Percentiles rank a stretch among this genome's conserved stretches.
Evolutionary conservation across 2,113 vertebrate genomes (phyloP).

Genomic region (Mandrillus leucophaeus): DNA sequence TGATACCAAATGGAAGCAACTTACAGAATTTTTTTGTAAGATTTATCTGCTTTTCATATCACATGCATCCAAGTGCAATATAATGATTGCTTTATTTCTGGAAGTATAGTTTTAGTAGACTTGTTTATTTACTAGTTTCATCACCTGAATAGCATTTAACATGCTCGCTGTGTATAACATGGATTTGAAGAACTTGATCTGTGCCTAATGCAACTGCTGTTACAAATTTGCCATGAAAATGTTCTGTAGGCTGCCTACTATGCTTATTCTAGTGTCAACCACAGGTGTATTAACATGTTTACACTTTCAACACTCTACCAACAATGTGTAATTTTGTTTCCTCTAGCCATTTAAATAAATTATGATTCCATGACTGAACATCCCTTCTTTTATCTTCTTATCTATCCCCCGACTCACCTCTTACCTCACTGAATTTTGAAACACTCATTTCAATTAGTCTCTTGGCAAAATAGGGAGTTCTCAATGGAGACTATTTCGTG

Average conservation of each 20-base stretch:
- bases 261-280: neutral
- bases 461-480: slow-evolving; percentile 59
- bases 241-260: neutral
- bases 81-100: slow-evolving; percentile 73
- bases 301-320: slow-evolving; percentile 36
- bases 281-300: neutral
- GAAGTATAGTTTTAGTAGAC: slow-evolving; percentile 65
- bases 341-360: slow-evolving; percentile 60
- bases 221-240: slow-evolving; percentile 58
- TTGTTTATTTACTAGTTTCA: slow-evolving; percentile 40
- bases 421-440: slow-evolving; percentile 60
- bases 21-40: slow-evolving; percentile 55
- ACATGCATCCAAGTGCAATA: slow-evolving; percentile 36
- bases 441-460: slow-evolving; percentile 68
- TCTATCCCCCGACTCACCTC: slow-evolving; percentile 48
- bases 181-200: neutral
- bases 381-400: slow-evolving; percentile 49
- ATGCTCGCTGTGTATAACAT: slow-evolving; percentile 52
- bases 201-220: accelerated
- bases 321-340: slow-evolving; percentile 57
- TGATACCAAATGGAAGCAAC: slow-evolving; percentile 76
- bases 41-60: neutral
- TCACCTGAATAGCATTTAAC: slow-evolving; percentile 56
- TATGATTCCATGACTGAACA: slow-evolving; percentile 43
- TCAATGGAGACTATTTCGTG: slow-evolving; percentile 76